Evolutionary conservation across 2,888 invertebrate genomes (phyloP), one percentile per base, ranked within the genome.

Genomic region (Gymnocheta viridis): DNA sequence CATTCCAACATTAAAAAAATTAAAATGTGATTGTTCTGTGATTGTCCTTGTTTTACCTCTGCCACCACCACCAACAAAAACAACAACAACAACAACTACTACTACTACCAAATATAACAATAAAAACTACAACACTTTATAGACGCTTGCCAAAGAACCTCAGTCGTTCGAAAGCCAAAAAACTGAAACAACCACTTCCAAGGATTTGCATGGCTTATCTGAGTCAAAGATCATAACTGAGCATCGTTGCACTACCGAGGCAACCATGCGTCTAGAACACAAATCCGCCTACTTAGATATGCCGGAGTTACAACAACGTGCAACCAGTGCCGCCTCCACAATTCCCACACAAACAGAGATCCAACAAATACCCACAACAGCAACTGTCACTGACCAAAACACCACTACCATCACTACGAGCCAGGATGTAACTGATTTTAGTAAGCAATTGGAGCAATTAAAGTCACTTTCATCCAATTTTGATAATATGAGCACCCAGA

Each of bases 231-330:
- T 92, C 78, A 88, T 90, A 85, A 92, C 92, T 87, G 92, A 92
- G 89, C 92, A 92, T 89, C 91, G 91, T 88, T 91, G 92, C 88
- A 92, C 92, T 78, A 92, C 92, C 79, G 92, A 92, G 88, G 91
- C 92, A 88, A 92, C 92, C 85, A 91, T 92, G 91, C 91, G 92
- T 88, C 89, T 92, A 90, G 92, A 92, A 87, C 92, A 92, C 87
- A 92, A 92, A 87, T 87, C 91, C 81, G 88, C 89, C 24, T 88
- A 88, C 86, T 87, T 89, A 78, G 92, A 92, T 87, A 86, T 91
- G 86, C 91, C 92, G 41, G 88, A 88, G 84, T 86, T 90, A 74
- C 86, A 86, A 27, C 77, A 87, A 66, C 88, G 87, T 32, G 88
- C 90, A 49, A 87, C 88, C 84, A 87, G 89, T 54, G 35, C 70